Percentiles rank a stretch among this genome's conserved stretches.
phyloP scores from a whole-genome alignment of 2,113 vertebrate species.

The Oriolus oriolus region DNA sequence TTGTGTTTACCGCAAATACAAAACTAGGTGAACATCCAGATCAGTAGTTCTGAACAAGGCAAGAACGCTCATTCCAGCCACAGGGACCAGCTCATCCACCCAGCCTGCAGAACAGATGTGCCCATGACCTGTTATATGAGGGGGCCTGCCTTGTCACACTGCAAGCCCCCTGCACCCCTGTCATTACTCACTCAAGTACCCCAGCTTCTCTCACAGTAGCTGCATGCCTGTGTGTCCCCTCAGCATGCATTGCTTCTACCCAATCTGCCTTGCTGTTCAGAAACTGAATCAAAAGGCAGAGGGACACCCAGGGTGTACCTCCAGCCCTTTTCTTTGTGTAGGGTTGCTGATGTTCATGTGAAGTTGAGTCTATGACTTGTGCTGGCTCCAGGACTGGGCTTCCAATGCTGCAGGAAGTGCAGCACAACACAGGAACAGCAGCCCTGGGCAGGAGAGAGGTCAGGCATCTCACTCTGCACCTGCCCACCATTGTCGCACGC shows the following conservation, averaged over 20 bases:
- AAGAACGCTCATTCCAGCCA: not conserved
- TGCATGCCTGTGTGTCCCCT: not conserved
- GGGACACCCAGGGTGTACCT: too few species aligned
- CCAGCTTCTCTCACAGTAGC: not conserved
- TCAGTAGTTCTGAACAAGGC: not conserved
- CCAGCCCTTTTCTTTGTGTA: not conserved
- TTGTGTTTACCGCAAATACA: not conserved
- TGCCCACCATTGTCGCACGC: too few species aligned
- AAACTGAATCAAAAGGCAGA: not conserved
- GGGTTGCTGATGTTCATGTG: not conserved
- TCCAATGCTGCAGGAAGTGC: accelerated
- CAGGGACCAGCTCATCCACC: not conserved
- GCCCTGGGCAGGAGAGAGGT: not conserved
- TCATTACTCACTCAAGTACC: not conserved
- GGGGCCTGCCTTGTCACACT: not conserved
- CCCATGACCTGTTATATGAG: not conserved
- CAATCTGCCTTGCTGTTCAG: not conserved
- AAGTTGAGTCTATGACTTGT: not conserved
- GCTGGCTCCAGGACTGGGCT: not conserved
- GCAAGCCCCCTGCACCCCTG: accelerated
- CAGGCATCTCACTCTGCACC: not conserved
- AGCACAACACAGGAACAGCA: not conserved
- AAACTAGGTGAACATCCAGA: not conserved
- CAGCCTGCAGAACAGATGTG: not conserved
- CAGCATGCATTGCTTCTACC: not conserved